Percentiles rank a stretch among this genome's conserved stretches.
These are phyloP conservation scores for Criorhina ranunculi DNA, from an alignment of 2,888 invertebrate species.

Conservation along the genomic window DNA sequence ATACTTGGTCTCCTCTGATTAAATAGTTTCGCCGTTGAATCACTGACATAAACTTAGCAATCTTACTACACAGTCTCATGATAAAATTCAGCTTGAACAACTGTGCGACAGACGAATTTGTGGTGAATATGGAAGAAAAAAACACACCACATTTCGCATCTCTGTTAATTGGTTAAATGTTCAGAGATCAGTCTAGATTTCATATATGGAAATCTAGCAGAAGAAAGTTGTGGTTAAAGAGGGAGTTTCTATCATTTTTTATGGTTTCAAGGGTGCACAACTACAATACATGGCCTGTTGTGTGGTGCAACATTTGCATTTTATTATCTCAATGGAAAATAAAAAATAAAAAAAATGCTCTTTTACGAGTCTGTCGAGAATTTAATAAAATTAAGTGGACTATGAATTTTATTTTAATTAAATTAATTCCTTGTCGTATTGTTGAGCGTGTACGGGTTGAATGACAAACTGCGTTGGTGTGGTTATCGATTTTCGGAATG, in stretches of 20 bases:
- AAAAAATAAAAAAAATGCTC: too few relatives aligned
- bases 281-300: background rate
- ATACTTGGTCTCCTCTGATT: slow-evolving; percentile 28
- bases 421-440: background rate
- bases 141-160: slow-evolving; percentile 25
- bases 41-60: slow-evolving; percentile 39
- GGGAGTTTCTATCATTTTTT: slow-evolving; percentile 10
- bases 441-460: background rate
- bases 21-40: slow-evolving; percentile 56
- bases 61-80: slow-evolving; percentile 14
- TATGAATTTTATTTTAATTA: slow-evolving; percentile 28
- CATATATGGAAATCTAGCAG: slow-evolving; percentile 18
- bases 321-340: slow-evolving; percentile 16
- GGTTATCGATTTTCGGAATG: slow-evolving; percentile 8
- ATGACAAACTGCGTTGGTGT: slow-evolving; percentile 1
- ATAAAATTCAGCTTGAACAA: slow-evolving; percentile 10
- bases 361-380: slow-evolving; percentile 25
- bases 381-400: slow-evolving; percentile 32
- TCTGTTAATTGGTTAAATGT: slow-evolving; percentile 26
- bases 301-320: slow-evolving; percentile 19
- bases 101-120: slow-evolving; percentile 17
- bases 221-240: slow-evolving; percentile 7
- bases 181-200: slow-evolving; percentile 28
- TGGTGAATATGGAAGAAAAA: background rate
- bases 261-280: slow-evolving; percentile 18